A percentile compares a stretch with the other conserved stretches of the same genome.
Evolutionary conservation across 2,797 vertebrate species (phyloP).

Genomic region (Enteromius mattozi): DNA sequence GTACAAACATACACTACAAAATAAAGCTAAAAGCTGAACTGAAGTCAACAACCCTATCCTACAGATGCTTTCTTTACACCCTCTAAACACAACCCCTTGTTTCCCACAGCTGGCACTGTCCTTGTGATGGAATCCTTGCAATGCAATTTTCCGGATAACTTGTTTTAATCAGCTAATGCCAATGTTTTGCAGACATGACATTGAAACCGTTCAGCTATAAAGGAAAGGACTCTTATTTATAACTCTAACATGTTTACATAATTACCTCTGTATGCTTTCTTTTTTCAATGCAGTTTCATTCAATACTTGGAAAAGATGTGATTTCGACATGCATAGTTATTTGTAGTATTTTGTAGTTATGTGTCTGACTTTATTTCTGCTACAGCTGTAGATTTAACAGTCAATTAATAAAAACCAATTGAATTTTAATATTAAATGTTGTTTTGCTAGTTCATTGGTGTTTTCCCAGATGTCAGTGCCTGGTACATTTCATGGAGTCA

Average conservation of each 20-base stretch:
- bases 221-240: constrained; percentile 26
- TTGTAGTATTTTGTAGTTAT: background rate
- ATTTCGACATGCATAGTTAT: background rate
- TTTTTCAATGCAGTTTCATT: constrained; percentile 11
- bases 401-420: background rate
- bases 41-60: background rate
- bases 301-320: background rate
- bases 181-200: constrained; percentile 45
- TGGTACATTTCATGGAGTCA: constrained; percentile 24
- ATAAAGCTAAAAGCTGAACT: background rate
- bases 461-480: constrained; percentile 19
- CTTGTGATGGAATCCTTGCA: constrained; percentile 30
- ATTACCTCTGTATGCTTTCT: constrained; percentile 1
- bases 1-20: background rate
- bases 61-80: background rate
- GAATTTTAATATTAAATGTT: background rate
- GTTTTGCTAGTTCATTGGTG: constrained; percentile 1
- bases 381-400: background rate
- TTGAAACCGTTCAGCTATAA: constrained; percentile 23
- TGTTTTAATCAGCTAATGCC: constrained; percentile 47
- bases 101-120: constrained; percentile 9
- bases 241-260: constrained; percentile 10
- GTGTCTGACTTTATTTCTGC: background rate
- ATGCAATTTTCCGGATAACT: constrained; percentile 42
- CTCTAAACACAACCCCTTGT: constrained; percentile 7